Evolutionary conservation across 2,888 invertebrate genomes (phyloP), one percentile per base, ranked within the genome.

Genomic region (Machimus atricapillus): DNA sequence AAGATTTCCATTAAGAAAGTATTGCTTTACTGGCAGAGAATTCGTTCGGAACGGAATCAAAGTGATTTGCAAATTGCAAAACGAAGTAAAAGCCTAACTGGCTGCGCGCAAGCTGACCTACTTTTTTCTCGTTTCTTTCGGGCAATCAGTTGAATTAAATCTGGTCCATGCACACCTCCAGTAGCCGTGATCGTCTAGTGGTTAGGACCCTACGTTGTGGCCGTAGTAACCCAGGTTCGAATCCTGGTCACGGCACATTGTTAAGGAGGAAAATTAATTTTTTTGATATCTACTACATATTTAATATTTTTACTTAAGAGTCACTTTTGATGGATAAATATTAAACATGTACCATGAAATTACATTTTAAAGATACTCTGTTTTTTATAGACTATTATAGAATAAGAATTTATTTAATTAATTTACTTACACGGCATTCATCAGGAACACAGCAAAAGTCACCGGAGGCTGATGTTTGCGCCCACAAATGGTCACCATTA

Each of bases 361-460:
- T 34, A 34, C 3, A 34, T 34, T 40, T 40, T 40, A 7, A 37
- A 37, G 4, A 6, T 37, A 7, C 1, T 7, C 37, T 1, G 37
- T 6, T 37, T 37, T 43, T 43, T 43, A 43, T 43, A 43, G 9
- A 9, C 7, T 7, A 37, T 7, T 37, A 37, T 37, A 3, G 37
- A 37, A 37, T 5, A 7, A 37, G 7, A 37, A 12, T 40, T 12
- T 40, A 40, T 12, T 12, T 12, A 40, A 40, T 40, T 46, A 46
- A 46, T 46, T 46, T 46, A 66, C 94, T 94, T 93, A 97, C 97
- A 93, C 96, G 95, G 92, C 98, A 98, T 91, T 98, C 97, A 91
- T 97, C 97, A 89, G 97, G 97, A 86, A 97, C 96, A 92, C 98
- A 98, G 93, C 98, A 98, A 92, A 97, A 96, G 93, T 98, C 98